Evolutionary conservation across 2,888 invertebrate genomes (phyloP).

Genomic region (Tiliacea aurago): DNA sequence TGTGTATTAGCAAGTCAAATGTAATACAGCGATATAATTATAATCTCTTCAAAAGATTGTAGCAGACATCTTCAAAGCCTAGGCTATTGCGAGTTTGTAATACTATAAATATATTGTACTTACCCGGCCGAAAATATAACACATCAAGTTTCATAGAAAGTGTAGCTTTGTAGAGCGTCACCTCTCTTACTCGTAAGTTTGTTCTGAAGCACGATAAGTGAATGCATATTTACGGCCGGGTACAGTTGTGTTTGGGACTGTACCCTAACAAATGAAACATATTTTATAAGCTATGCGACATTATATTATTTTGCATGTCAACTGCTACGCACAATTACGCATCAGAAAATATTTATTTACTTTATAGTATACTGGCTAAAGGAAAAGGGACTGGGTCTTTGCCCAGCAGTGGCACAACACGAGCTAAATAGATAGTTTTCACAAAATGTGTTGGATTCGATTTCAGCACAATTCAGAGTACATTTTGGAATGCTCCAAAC

Average conservation of each 20-base stretch:
- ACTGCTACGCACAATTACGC: not conserved
- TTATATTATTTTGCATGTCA: not conserved
- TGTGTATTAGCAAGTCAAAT: not conserved
- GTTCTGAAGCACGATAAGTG: not conserved
- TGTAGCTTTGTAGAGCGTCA: not conserved
- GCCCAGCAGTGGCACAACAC: not conserved
- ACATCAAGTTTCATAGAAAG: not conserved
- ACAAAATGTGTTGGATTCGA: not conserved
- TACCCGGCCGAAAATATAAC: not conserved
- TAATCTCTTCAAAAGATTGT: not conserved
- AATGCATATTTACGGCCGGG: not conserved
- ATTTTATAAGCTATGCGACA: slow-evolving; percentile 24
- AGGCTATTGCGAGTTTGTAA: slow-evolving; percentile 8
- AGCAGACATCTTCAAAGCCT: not conserved
- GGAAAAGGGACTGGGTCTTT: not conserved
- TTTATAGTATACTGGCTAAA: not conserved
- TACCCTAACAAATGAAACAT: not conserved
- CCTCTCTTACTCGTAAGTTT: too few species aligned
- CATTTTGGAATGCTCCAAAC: not conserved
- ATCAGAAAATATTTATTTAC: not conserved
- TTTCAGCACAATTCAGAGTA: not conserved
- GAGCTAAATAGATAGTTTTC: not conserved
- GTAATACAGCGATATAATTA: not conserved
- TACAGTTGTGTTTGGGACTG: not conserved
- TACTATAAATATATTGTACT: not conserved